These are phyloP conservation scores for Agrypnus murinus DNA, from an alignment of 2,888 invertebrate species.

Conservation along the genomic window DNA sequence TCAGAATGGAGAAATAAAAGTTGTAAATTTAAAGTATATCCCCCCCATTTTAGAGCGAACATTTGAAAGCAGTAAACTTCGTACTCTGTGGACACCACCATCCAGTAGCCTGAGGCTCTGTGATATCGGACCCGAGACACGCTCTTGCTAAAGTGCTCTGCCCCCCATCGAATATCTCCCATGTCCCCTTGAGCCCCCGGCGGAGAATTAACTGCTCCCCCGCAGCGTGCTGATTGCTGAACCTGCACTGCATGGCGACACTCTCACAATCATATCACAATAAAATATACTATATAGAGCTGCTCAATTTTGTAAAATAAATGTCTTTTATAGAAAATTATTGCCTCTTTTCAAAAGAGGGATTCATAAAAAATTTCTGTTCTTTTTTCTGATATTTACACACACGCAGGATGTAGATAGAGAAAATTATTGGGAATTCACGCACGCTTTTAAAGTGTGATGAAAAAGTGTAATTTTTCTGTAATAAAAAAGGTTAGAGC, in stretches of 20 bases:
- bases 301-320: neutral
- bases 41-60: constrained; percentile 53
- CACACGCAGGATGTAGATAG: too few species aligned
- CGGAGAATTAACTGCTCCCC: constrained; percentile 64
- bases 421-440: too few species aligned
- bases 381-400: too few species aligned
- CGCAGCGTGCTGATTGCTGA: constrained; percentile 63
- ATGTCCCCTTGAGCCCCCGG: constrained; percentile 61
- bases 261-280: constrained; percentile 56
- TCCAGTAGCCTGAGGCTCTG: constrained; percentile 59
- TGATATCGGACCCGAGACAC: constrained; percentile 66
- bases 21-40: constrained; percentile 58
- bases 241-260: constrained; percentile 58
- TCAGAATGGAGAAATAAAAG: constrained; percentile 56
- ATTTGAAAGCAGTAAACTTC: constrained; percentile 61
- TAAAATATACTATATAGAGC: constrained; percentile 53
- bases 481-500: too few species aligned
- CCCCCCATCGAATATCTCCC: constrained; percentile 56
- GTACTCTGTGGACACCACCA: constrained; percentile 60
- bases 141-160: constrained; percentile 64
- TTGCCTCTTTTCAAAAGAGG: too few species aligned
- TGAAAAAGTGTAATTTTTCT: too few species aligned
- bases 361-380: too few species aligned
- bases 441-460: too few species aligned
- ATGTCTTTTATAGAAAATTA: constrained; percentile 1